Percentiles rank a stretch among this genome's conserved stretches.
phyloP scores from a whole-genome alignment of 2,888 invertebrate genomes.

The Ernsta delagoae region DNA sequence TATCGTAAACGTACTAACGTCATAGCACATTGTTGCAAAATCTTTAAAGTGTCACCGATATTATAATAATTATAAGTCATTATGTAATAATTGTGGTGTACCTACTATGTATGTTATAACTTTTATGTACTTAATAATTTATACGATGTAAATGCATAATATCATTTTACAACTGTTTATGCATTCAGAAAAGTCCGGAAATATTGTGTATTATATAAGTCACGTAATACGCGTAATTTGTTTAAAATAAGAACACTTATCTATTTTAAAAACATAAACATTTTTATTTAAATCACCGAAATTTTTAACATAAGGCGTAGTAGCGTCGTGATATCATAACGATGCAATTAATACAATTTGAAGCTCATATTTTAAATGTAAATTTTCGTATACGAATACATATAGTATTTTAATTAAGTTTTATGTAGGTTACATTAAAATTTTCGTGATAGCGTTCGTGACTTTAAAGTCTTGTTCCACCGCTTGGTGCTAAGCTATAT shows the following conservation, averaged over 20 bases:
- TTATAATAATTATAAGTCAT: too few relatives aligned
- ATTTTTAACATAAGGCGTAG: constrained; percentile 1
- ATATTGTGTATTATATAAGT: not conserved
- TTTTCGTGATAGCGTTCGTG: constrained; percentile 4
- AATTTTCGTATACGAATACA: constrained; percentile 10
- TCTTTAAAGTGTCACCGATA: too few relatives aligned
- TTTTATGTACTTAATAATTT: too few relatives aligned
- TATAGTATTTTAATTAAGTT: constrained; percentile 6
- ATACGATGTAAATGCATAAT: constrained; percentile 1
- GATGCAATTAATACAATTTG: constrained; percentile 14
- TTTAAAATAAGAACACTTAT: not conserved
- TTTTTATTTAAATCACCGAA: constrained; percentile 1
- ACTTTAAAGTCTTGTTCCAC: not conserved
- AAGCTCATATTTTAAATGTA: constrained; percentile 21
- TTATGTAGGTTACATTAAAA: constrained; percentile 16
- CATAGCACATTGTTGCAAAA: too few relatives aligned
- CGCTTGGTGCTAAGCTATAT: not conserved
- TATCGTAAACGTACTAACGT: too few relatives aligned
- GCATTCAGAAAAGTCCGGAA: not conserved
- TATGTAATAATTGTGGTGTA: too few relatives aligned
- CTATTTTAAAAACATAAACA: constrained; percentile 4
- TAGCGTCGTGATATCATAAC: constrained; percentile 13
- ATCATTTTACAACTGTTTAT: not conserved
- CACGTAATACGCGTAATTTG: not conserved
- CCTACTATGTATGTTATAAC: too few relatives aligned